Evolutionary conservation across 2,888 invertebrate species (phyloP).

Genomic region (Smittia aterrima): DNA sequence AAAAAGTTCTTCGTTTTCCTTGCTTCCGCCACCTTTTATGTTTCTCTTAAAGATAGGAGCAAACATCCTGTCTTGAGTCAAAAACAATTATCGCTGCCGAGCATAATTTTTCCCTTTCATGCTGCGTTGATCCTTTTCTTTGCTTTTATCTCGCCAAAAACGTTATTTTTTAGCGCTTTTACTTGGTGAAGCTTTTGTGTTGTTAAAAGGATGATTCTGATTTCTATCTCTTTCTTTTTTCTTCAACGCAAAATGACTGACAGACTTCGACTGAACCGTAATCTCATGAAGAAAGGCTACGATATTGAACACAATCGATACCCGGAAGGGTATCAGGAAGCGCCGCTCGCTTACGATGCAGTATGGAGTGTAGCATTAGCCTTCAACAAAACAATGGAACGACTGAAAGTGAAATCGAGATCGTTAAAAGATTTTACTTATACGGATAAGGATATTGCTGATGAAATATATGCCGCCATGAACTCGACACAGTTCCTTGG

Average conservation of each 20-base stretch:
- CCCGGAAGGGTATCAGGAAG: conserved; percentile 97
- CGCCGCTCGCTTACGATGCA: conserved; percentile 97
- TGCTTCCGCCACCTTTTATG: background rate
- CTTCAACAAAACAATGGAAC: conserved; percentile 94
- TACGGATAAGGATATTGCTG: conserved; percentile 89
- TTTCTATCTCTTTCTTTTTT: no score
- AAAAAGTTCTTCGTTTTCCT: no score
- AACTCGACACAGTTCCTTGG: conserved; percentile 98
- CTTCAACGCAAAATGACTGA: background rate
- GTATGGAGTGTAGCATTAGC: conserved; percentile 98
- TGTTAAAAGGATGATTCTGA: background rate
- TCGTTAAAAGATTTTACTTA: conserved; percentile 95
- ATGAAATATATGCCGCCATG: conserved; percentile 95
- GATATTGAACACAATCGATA: conserved; percentile 77
- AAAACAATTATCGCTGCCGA: conserved; percentile 24
- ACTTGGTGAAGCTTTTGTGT: background rate
- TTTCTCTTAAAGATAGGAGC: background rate
- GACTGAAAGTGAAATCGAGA: conserved; percentile 69
- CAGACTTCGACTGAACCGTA: conserved; percentile 76
- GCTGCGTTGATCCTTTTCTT: conserved; percentile 16
- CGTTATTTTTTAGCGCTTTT: background rate
- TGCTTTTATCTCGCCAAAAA: background rate
- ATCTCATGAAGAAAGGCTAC: conserved; percentile 75
- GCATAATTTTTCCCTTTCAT: conserved; percentile 28
- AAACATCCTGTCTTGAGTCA: conserved; percentile 1